A percentile compares a stretch with the other conserved stretches of the same genome.
These are phyloP conservation scores for Cavia porcellus DNA, from an alignment of 2,113 vertebrate genomes.

Conservation along the genomic window DNA sequence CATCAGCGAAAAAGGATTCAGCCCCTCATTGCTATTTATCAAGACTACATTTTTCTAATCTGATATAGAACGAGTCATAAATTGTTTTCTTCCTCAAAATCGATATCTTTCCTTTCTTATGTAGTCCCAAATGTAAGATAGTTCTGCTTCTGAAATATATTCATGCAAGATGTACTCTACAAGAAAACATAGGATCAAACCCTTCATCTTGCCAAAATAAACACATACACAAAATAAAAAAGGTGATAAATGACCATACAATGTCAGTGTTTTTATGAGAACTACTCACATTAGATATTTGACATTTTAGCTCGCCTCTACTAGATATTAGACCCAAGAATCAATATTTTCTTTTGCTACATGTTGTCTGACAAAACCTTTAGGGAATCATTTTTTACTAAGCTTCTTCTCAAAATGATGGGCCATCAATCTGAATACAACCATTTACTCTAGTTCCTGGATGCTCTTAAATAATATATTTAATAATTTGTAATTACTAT, in stretches of 20 bases:
- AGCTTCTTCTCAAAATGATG: conserved; percentile 51
- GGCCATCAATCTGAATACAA: not conserved
- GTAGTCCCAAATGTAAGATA: not conserved
- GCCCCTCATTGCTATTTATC: conserved; percentile 20
- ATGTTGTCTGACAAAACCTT: conserved; percentile 66
- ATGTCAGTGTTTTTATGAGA: conserved; percentile 62
- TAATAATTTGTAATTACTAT: conserved; percentile 22
- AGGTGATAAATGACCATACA: conserved; percentile 57
- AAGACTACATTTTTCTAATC: conserved; percentile 54
- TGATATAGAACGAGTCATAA: conserved; percentile 11
- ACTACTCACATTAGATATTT: conserved; percentile 56
- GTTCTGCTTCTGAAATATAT: conserved; percentile 61
- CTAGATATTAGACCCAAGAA: conserved; percentile 62
- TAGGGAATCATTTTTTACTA: conserved; percentile 52
- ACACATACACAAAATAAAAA: conserved; percentile 60
- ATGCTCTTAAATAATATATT: conserved; percentile 35
- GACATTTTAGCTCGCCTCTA: conserved; percentile 73
- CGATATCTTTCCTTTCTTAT: conserved; percentile 65
- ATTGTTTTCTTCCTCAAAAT: not conserved
- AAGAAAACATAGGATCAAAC: conserved; percentile 56
- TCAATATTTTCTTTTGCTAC: conserved; percentile 72
- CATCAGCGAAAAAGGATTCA: conserved; percentile 9
- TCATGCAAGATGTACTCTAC: conserved; percentile 33
- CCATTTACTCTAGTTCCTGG: conserved; percentile 40
- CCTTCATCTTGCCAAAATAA: conserved; percentile 63